Evolutionary conservation across 2,113 vertebrate species (phyloP).

Genomic region (Lamprologus lemairii): DNA sequence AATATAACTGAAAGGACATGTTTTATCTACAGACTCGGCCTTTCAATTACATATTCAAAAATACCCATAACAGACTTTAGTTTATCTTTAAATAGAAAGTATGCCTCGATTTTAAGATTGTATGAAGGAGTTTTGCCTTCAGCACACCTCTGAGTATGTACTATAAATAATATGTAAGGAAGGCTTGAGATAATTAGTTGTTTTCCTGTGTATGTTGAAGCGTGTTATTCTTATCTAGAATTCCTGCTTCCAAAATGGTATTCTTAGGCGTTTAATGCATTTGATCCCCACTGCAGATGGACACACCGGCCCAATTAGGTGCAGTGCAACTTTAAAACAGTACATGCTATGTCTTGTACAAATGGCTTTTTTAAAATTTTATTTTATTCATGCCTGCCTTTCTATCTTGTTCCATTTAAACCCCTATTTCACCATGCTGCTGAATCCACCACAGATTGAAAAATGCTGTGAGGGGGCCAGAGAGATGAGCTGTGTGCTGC

Average conservation of each 20-base stretch:
- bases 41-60: not conserved
- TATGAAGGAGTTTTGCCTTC: not conserved
- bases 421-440: slow-evolving; percentile 22
- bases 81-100: slow-evolving; percentile 21
- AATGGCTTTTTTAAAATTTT: slow-evolving; percentile 2
- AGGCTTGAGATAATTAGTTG: slow-evolving; percentile 31
- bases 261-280: not conserved
- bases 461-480: slow-evolving; percentile 37
- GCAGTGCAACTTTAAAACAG: not conserved
- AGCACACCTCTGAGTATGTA: not conserved
- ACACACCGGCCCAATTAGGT: slow-evolving; percentile 35
- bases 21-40: not conserved
- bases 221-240: not conserved
- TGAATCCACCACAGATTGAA: slow-evolving; percentile 42
- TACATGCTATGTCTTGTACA: not conserved
- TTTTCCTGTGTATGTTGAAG: not conserved
- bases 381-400: not conserved
- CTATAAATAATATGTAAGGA: not conserved
- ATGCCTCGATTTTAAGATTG: slow-evolving; percentile 16
- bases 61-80: not conserved
- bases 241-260: not conserved
- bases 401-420: slow-evolving; percentile 41
- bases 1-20: not conserved
- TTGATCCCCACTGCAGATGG: slow-evolving; percentile 19
- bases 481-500: slow-evolving; percentile 43